Evolutionary conservation across 1,140 invertebrate species (phyloP).

Genomic region (Radopholus similis): DNA sequence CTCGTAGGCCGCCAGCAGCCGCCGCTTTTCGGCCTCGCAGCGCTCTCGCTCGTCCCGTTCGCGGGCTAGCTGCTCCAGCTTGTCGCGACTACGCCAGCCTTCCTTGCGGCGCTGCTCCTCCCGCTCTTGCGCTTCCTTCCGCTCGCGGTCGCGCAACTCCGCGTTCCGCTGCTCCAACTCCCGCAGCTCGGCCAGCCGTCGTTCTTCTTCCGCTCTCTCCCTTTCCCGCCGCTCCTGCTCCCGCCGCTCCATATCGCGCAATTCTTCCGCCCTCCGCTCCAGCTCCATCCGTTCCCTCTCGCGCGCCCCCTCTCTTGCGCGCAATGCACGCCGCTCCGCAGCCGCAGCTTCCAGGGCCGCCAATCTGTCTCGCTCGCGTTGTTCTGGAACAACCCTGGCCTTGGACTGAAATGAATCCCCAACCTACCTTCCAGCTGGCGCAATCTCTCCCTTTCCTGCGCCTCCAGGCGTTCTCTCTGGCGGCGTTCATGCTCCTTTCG

Average conservation of each 20-base stretch:
- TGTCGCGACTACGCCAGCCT: slow-evolving; percentile 48
- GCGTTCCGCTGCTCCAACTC: slow-evolving; percentile 48
- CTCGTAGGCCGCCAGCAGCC: slow-evolving; percentile 34
- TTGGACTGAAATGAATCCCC: background rate
- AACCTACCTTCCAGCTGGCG: slow-evolving; percentile 16
- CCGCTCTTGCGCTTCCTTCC: slow-evolving; percentile 34
- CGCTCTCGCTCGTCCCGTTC: slow-evolving; percentile 54
- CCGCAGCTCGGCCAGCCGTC: slow-evolving; percentile 44
- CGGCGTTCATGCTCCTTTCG: slow-evolving; percentile 35
- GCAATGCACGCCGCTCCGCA: slow-evolving; percentile 35
- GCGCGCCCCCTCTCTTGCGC: slow-evolving; percentile 36
- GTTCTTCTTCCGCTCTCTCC: slow-evolving; percentile 45
- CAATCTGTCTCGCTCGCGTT: slow-evolving; percentile 36
- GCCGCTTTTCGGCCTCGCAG: slow-evolving; percentile 46
- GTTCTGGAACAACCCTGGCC: slow-evolving; percentile 19
- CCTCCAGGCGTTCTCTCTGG: slow-evolving; percentile 42
- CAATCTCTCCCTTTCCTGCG: slow-evolving; percentile 35
- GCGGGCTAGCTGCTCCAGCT: slow-evolving; percentile 42
- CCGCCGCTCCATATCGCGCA: slow-evolving; percentile 36
- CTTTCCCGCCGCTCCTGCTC: slow-evolving; percentile 42
- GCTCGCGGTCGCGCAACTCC: slow-evolving; percentile 45
- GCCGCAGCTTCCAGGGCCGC: slow-evolving; percentile 44
- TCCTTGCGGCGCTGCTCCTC: slow-evolving; percentile 30
- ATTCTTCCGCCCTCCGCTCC: slow-evolving; percentile 45
- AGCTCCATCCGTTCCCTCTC: slow-evolving; percentile 38